Percentiles rank a stretch among this genome's conserved stretches.
Evolutionary conservation across 2,113 vertebrate species (phyloP).

Genomic region (Syngnathus scovelli): DNA sequence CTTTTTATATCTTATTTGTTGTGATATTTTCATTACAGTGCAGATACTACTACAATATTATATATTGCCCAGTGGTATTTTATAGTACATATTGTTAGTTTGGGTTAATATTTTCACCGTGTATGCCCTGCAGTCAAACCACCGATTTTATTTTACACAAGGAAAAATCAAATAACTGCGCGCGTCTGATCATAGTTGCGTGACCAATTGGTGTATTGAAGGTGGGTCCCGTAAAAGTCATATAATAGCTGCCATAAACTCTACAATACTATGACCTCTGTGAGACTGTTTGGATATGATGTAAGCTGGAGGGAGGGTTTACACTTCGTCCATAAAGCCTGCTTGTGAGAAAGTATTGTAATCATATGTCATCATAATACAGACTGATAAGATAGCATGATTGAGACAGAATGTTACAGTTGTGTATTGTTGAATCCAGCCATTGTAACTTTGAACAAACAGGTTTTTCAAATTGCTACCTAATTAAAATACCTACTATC

Average conservation of each 20-base stretch:
- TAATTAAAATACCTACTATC: background rate
- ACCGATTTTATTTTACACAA: background rate
- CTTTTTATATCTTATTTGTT: too few relatives aligned
- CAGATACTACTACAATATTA: too few relatives aligned
- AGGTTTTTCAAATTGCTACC: background rate
- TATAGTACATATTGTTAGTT: background rate
- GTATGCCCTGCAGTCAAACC: background rate
- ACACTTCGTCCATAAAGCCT: background rate
- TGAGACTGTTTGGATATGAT: background rate
- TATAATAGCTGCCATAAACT: background rate
- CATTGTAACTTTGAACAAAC: background rate
- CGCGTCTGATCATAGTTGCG: background rate
- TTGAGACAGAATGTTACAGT: background rate
- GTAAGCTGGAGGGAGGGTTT: background rate
- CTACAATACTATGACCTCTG: background rate
- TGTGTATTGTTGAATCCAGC: background rate
- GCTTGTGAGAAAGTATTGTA: background rate
- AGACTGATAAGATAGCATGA: background rate
- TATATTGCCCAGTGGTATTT: background rate
- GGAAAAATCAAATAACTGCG: background rate
- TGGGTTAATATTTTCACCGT: background rate
- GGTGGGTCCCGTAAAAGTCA: background rate
- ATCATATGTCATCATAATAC: background rate
- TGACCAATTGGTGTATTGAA: background rate
- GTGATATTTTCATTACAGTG: too few relatives aligned